Conservation (phyloP, 2,113 vertebrate species). For the Triplophysa dalaica region DNA sequence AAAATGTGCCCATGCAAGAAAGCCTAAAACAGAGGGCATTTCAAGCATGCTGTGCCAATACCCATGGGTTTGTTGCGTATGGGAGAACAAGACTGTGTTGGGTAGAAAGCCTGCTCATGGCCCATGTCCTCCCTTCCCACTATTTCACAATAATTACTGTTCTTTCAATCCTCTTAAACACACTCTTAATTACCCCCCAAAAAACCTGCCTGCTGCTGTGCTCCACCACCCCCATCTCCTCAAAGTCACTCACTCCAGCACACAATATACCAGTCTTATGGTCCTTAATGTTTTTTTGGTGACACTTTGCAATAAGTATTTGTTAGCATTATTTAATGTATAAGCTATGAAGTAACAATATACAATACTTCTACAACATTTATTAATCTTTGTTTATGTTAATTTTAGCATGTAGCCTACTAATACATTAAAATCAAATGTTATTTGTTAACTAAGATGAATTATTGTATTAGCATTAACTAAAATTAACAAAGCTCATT, state of each 20-base stretch:
- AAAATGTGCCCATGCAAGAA: not conserved
- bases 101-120: not conserved
- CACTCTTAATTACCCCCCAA: constrained; percentile 22
- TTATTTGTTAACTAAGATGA: too few relatives aligned
- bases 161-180: not conserved
- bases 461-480: too few relatives aligned
- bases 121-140: not conserved
- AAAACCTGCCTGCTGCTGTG: not conserved
- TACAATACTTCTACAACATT: not conserved
- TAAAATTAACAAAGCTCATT: too few relatives aligned
- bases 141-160: constrained; percentile 3
- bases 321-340: too few relatives aligned
- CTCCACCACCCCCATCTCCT: not conserved
- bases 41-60: not conserved
- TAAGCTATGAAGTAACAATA: not conserved
- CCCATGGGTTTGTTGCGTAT: not conserved
- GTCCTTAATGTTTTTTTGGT: too few relatives aligned
- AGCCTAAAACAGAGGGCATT: not conserved
- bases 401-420: too few relatives aligned
- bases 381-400: too few relatives aligned
- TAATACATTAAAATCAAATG: too few relatives aligned
- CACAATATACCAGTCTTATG: not conserved
- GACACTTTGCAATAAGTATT: too few relatives aligned
- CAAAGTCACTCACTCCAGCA: too few relatives aligned
- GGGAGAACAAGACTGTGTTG: not conserved